These are phyloP conservation scores for Luscinia luscinia DNA, from an alignment of 2,797 vertebrate genomes.

Conservation along the genomic window DNA sequence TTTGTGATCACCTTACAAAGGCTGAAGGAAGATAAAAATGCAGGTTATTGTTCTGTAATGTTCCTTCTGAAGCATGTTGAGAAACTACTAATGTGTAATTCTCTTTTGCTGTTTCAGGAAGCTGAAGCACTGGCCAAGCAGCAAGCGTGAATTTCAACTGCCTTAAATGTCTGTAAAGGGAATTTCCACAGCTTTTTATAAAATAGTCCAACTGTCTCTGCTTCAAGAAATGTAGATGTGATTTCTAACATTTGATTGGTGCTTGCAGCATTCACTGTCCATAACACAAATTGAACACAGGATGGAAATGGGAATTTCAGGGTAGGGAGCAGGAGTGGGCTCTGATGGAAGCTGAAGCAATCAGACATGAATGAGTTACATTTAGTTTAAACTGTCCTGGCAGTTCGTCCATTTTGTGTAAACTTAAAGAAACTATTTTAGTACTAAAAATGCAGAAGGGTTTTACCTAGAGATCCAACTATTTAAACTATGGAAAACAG, in stretches of 20 bases:
- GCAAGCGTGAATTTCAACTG: conserved; percentile 72
- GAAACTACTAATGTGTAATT: background rate
- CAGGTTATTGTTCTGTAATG: background rate
- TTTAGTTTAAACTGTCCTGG: conserved; percentile 23
- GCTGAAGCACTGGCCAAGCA: conserved; percentile 90
- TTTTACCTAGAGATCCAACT: background rate
- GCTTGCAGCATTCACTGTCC: conserved; percentile 57
- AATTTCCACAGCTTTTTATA: conserved; percentile 75
- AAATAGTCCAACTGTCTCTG: conserved; percentile 65
- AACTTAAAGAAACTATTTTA: conserved; percentile 50
- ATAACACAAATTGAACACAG: conserved; percentile 29
- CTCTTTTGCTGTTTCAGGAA: conserved; percentile 83
- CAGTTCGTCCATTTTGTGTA: conserved; percentile 17
- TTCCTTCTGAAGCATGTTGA: background rate
- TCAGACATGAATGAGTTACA: conserved; percentile 12
- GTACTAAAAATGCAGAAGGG: conserved; percentile 33
- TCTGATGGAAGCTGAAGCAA: background rate
- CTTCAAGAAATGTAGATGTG: conserved; percentile 69
- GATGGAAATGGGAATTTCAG: conserved; percentile 52
- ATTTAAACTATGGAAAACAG: conserved; percentile 18
- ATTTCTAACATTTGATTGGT: conserved; percentile 69
- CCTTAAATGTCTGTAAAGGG: conserved; percentile 72
- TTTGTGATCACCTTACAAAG: background rate
- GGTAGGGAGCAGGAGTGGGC: conserved; percentile 19
- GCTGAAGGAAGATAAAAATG: background rate